Conservation (phyloP, 2,113 vertebrate genomes). For the Hemibagrus wyckioides region DNA sequence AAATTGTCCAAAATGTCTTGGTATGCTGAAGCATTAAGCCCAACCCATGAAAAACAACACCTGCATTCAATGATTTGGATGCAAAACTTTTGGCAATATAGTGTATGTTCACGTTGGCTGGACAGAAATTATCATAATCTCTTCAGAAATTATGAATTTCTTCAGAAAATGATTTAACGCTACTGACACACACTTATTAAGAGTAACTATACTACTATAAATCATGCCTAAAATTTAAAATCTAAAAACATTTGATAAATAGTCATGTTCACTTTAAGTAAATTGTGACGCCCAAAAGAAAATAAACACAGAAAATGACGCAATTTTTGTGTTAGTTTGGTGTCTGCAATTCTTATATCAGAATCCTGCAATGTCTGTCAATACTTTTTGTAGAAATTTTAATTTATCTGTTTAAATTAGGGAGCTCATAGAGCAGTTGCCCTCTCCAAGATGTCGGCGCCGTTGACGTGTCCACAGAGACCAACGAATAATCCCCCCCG, state of each 20-base stretch:
- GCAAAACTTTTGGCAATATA: too few species aligned
- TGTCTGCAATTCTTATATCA: too few species aligned
- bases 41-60: too few species aligned
- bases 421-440: neutral
- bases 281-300: neutral
- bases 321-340: neutral
- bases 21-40: too few species aligned
- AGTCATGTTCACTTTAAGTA: neutral
- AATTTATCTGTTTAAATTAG: neutral
- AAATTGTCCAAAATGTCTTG: too few species aligned
- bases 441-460: slow-evolving; percentile 2
- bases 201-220: neutral
- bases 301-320: neutral
- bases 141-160: too few species aligned
- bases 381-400: neutral
- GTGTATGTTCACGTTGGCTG: too few species aligned
- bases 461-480: neutral
- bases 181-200: neutral
- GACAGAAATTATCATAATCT: neutral
- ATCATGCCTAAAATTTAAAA: too few species aligned
- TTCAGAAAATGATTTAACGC: neutral
- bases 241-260: neutral
- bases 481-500: neutral
- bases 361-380: too few species aligned
- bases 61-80: too few species aligned